Base-by-base conservation (phyloP, 1,140 invertebrate genomes). In the Halictus rubicundus region DNA sequence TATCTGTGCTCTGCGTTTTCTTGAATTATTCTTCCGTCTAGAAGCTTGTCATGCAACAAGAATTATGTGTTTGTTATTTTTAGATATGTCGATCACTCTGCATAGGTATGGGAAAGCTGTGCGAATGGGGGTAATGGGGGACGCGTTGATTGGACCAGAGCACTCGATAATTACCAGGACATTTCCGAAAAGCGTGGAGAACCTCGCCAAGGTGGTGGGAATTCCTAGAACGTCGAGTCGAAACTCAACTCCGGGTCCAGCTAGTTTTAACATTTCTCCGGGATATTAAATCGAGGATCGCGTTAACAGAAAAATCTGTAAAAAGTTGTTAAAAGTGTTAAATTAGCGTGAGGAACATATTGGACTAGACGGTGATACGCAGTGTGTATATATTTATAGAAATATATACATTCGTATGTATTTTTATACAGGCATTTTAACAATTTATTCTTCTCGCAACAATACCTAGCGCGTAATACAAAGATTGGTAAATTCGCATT, bases 61-160 rank as follows among this genome's bases (percentile, higher is more conserved):
- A 52, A 1, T 1, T 16, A 52, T 52, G 0, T 46, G 0, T 12
- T 52, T 19, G 19, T 68, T n/a, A 37, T 27, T 61, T 89, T 27
- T 89, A 96, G 96, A 95, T 89, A 94, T 97, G 86, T 97, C 96
- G 0, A 90, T 97, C 80, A 96, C 96, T 68, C 92, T 97, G 3
- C 96, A 97, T 83, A 95, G 95, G 80, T 96, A 96, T 88, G 95
- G 94, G 0, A 95, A 95, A 72, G 94, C 94, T 23, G 94, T 96
- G 6, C 94, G 95, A 19, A 89, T 97, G 1, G 95, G 95, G 1
- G 95, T 97, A 2, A 97, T 97, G 96, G 94, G 95, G 1, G 96
- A 97, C 85, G 95, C 96, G 0, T 94, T 96, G 76, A 91, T 97
- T 42, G 93, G 94, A 1, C 96, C 96, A 0, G 90, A 94, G 59